Percentiles rank a stretch among this genome's conserved stretches.
phyloP scores from a whole-genome alignment of 2,113 vertebrate genomes.

The Pseudolaguvia tuberculata region DNA sequence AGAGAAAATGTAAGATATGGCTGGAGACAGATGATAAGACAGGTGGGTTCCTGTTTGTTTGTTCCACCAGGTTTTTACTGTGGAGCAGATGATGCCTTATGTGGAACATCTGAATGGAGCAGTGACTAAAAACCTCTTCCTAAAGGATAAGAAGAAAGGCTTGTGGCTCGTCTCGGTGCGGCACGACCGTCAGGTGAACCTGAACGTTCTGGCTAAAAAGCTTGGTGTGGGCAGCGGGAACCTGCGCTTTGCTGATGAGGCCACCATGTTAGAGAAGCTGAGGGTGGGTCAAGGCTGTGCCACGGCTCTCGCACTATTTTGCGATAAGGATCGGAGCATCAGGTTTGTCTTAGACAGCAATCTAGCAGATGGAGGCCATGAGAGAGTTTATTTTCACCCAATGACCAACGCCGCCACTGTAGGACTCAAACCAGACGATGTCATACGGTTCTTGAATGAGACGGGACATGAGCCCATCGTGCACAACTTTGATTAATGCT shows the following conservation, averaged over 20 bases:
- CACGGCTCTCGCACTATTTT: slow-evolving; percentile 83
- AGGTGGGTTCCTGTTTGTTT: neutral
- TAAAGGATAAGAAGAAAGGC: slow-evolving; percentile 90
- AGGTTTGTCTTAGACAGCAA: slow-evolving; percentile 79
- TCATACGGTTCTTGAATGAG: slow-evolving; percentile 79
- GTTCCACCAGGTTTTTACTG: slow-evolving; percentile 79
- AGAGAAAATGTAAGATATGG: too few species aligned
- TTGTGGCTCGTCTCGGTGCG: slow-evolving; percentile 83
- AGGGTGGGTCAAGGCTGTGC: slow-evolving; percentile 83
- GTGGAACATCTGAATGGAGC: slow-evolving; percentile 78
- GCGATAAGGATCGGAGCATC: slow-evolving; percentile 72
- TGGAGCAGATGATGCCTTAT: slow-evolving; percentile 94
- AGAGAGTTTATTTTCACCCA: slow-evolving; percentile 84
- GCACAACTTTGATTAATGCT: slow-evolving; percentile 62
- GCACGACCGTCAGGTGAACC: slow-evolving; percentile 79
- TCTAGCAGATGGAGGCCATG: slow-evolving; percentile 74
- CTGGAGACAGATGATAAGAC: too few species aligned
- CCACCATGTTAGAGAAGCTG: slow-evolving; percentile 81
- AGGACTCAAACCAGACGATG: slow-evolving; percentile 79
- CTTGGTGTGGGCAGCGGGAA: slow-evolving; percentile 82
- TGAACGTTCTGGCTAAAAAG: slow-evolving; percentile 86
- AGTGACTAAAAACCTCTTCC: slow-evolving; percentile 88
- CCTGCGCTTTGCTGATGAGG: slow-evolving; percentile 85
- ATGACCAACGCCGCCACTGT: slow-evolving; percentile 88
- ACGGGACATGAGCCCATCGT: slow-evolving; percentile 82